phyloP scores from a whole-genome alignment of 2,797 vertebrate species.

The Arnoldichthys spilopterus region DNA sequence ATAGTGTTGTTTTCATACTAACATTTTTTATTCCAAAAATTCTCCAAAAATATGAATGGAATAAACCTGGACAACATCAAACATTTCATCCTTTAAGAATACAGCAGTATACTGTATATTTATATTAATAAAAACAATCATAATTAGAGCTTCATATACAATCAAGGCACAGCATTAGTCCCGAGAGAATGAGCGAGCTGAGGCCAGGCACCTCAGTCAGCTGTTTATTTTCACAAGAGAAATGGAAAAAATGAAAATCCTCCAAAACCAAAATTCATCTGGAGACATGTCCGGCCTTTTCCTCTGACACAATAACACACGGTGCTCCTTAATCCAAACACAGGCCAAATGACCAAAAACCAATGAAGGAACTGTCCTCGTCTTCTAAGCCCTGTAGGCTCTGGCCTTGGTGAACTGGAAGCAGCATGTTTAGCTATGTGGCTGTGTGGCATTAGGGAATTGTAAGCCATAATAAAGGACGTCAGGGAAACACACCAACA shows the following conservation, averaged over 20 bases:
- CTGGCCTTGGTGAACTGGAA: not conserved
- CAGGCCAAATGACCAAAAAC: slow-evolving; percentile 7
- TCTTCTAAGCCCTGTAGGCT: not conserved
- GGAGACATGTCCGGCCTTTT: slow-evolving; percentile 25
- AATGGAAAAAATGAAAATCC: slow-evolving; percentile 1
- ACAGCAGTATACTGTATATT: not conserved
- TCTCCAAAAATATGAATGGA: no score
- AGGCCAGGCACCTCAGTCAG: slow-evolving; percentile 12
- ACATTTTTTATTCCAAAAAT: no score
- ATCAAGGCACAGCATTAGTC: not conserved
- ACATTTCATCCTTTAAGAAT: no score
- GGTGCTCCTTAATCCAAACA: slow-evolving; percentile 18
- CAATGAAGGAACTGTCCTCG: not conserved
- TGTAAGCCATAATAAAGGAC: slow-evolving; percentile 5
- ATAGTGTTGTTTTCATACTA: no score
- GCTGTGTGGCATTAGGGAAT: not conserved
- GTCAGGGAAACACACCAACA: slow-evolving; percentile 12
- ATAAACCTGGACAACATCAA: no score
- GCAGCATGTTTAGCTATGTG: not conserved
- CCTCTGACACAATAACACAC: slow-evolving; percentile 19
- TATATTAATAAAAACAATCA: no score
- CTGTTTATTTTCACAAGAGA: slow-evolving; percentile 39
- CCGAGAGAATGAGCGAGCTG: not conserved
- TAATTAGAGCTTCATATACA: not conserved
- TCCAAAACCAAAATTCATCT: slow-evolving; percentile 39